Conservation (phyloP, 2,113 vertebrate genomes). For the Odocoileus virginianus region DNA sequence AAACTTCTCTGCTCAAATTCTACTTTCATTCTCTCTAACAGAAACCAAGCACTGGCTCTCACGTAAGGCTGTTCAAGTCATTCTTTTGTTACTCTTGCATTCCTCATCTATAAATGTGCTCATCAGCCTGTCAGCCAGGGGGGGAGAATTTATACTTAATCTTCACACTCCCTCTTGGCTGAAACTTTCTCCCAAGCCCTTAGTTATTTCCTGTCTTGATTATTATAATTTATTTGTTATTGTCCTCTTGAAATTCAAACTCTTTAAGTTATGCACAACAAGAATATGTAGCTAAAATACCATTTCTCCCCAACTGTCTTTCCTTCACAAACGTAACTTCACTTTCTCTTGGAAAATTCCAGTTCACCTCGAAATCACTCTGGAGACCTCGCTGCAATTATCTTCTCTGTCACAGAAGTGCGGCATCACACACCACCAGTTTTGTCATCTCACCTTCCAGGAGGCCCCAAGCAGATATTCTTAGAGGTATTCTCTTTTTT, state of each 20-base stretch:
- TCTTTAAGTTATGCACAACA: neutral
- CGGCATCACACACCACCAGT: neutral
- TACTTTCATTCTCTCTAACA: neutral
- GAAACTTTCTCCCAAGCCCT: constrained; percentile 18
- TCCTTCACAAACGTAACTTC: neutral
- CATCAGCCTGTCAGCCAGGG: constrained; percentile 24
- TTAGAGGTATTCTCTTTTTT: neutral
- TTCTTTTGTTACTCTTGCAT: constrained; percentile 1
- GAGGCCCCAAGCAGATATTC: neutral
- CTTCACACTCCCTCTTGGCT: neutral
- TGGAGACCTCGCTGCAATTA: neutral
- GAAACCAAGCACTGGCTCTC: neutral
- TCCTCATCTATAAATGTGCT: neutral
- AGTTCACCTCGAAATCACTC: neutral
- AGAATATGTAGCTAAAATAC: constrained; percentile 35
- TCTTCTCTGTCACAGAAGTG: neutral
- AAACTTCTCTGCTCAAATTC: neutral
- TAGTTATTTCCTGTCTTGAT: constrained; percentile 35
- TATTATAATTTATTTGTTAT: constrained; percentile 41
- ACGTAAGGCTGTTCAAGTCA: neutral
- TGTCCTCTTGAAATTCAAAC: constrained; percentile 48
- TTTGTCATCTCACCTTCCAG: neutral
- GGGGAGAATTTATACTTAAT: constrained; percentile 42
- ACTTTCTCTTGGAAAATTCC: neutral
- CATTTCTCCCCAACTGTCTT: neutral